Evolutionary conservation across 2,113 vertebrate species (phyloP).

Genomic region (Rhegmatorhina hoffmannsi): DNA sequence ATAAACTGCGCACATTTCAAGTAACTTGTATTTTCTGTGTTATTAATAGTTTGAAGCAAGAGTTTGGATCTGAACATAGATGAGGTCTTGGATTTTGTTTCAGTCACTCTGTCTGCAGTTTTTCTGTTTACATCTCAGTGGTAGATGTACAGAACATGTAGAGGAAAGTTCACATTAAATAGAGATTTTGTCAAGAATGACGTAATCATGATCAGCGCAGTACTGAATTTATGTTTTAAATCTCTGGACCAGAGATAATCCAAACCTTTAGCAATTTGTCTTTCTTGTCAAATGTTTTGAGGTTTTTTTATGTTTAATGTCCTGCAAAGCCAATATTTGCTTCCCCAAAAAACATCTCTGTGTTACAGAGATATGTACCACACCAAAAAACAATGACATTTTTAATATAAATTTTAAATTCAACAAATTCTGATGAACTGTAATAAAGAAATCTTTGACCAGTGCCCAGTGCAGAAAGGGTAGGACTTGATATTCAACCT

Average conservation of each 20-base stretch:
- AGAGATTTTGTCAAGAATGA: not conserved
- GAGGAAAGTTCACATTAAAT: not conserved
- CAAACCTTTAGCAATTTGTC: not conserved
- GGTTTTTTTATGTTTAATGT: not conserved
- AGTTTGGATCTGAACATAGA: not conserved
- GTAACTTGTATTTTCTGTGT: not conserved
- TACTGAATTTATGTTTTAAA: conserved; percentile 14
- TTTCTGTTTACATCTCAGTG: conserved; percentile 1
- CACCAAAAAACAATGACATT: not conserved
- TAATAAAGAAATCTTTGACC: not conserved
- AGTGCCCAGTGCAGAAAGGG: not conserved
- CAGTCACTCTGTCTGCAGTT: not conserved
- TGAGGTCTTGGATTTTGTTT: conserved; percentile 6
- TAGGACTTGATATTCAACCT: not conserved
- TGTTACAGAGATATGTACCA: not conserved
- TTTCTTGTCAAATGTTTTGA: not conserved
- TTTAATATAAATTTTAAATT: not conserved
- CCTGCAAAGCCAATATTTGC: not conserved
- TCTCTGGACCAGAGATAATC: not conserved
- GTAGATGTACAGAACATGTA: not conserved
- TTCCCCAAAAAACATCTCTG: not conserved
- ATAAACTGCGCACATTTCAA: not conserved
- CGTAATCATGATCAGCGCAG: not conserved
- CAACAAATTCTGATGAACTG: not conserved
- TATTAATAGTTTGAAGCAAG: not conserved